Evolutionary conservation across 2,113 vertebrate genomes (phyloP).

Genomic region (Mesembrinibis cayennensis): DNA sequence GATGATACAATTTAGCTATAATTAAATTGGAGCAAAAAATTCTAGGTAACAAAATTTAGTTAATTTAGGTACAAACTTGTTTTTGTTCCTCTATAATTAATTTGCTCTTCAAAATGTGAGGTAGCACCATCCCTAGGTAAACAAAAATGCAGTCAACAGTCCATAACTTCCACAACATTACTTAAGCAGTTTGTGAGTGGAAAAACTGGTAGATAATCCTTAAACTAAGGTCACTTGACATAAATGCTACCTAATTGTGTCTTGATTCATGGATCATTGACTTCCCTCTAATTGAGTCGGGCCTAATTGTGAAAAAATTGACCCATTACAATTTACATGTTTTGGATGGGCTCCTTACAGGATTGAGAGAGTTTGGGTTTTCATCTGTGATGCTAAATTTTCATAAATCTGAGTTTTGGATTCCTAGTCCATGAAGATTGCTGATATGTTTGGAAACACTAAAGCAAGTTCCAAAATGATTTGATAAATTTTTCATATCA

Average conservation of each 20-base stretch:
- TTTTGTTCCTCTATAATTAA: constrained; percentile 6
- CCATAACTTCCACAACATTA: not conserved
- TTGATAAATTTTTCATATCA: not conserved
- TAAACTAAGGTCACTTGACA: not conserved
- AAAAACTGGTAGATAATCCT: not conserved
- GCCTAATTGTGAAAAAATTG: not conserved
- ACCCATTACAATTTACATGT: not conserved
- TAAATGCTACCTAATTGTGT: not conserved
- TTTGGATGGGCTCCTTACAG: not conserved
- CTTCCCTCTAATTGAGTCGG: not conserved
- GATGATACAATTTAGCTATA: constrained; percentile 50
- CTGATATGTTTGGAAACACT: rapidly evolving
- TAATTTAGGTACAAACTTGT: not conserved
- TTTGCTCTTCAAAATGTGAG: not conserved
- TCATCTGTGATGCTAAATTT: not conserved
- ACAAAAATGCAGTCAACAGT: not conserved
- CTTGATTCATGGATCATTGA: not conserved
- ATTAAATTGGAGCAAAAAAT: constrained; percentile 53
- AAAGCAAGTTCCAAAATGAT: not conserved
- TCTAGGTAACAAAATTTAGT: not conserved
- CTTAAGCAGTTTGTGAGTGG: not conserved
- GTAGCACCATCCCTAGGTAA: not conserved
- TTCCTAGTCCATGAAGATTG: not conserved
- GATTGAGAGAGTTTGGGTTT: not conserved
- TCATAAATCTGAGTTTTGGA: not conserved